phyloP scores from a whole-genome alignment of 2,888 invertebrate genomes.

The Argyresthia albistria region DNA sequence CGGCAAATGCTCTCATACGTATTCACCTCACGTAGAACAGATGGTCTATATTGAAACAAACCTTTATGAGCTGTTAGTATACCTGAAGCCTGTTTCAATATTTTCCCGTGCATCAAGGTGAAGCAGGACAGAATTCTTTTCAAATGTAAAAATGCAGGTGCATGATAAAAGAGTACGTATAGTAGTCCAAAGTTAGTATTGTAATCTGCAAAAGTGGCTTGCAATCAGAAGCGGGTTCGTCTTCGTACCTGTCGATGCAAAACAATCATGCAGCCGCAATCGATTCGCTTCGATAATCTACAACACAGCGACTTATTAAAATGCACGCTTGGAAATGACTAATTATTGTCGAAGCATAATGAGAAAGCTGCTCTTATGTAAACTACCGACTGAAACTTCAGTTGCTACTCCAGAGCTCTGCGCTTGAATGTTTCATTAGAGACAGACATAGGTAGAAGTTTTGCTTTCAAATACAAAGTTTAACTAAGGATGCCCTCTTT shows the following conservation, averaged over 20 bases:
- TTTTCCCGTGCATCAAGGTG: not conserved
- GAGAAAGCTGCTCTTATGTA: not conserved
- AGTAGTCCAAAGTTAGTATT: conserved; percentile 2
- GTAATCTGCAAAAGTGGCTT: not conserved
- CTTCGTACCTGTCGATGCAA: conserved; percentile 9
- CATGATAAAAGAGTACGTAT: not conserved
- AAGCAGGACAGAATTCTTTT: not conserved
- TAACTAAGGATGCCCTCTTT: no score
- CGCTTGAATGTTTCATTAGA: no score
- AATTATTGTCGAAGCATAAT: not conserved
- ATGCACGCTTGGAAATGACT: not conserved
- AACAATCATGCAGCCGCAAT: conserved; percentile 14
- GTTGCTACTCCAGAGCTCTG: no score
- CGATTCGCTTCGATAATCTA: conserved; percentile 10
- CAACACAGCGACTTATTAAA: not conserved
- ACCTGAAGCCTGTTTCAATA: not conserved
- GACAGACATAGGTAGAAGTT: no score
- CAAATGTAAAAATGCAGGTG: not conserved
- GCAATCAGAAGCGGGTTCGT: conserved; percentile 1
- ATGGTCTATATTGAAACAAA: not conserved
- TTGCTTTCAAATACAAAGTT: no score
- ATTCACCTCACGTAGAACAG: conserved; percentile 3
- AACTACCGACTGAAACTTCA: no score
- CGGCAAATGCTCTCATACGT: not conserved
- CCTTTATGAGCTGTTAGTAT: not conserved